Percentiles rank a stretch among this genome's conserved stretches.
Conservation (phyloP, 1,140 invertebrate genomes). For the Drosophila mauritiana region DNA sequence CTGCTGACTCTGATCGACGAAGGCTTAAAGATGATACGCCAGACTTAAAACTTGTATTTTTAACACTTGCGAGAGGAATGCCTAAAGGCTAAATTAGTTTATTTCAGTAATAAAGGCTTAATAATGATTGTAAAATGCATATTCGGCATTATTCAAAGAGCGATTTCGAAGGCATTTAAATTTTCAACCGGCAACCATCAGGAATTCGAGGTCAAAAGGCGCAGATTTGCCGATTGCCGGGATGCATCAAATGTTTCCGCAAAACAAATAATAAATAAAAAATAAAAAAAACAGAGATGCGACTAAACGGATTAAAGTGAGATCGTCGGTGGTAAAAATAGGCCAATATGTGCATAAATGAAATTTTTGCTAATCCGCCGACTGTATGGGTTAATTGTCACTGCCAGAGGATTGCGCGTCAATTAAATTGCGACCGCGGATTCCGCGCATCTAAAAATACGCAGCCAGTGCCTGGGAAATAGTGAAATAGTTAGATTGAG, state of each 20-base stretch:
- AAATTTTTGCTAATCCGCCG: conserved; percentile 20
- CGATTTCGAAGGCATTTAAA: no score
- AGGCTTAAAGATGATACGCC: background rate
- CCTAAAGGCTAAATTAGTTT: no score
- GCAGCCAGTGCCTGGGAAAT: background rate
- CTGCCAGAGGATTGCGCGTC: conserved; percentile 14
- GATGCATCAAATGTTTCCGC: background rate
- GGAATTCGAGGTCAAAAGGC: conserved; percentile 1
- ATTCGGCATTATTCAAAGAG: no score
- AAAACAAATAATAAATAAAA: background rate
- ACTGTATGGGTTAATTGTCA: conserved; percentile 30
- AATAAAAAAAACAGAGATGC: background rate
- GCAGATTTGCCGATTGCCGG: background rate
- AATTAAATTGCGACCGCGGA: conserved; percentile 29
- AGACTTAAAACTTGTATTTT: background rate
- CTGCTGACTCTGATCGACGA: conserved; percentile 28
- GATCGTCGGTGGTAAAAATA: conserved; percentile 29
- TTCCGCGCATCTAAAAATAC: conserved; percentile 26
- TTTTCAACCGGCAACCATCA: no score
- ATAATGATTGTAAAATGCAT: no score
- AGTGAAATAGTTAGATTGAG: conserved; percentile 8
- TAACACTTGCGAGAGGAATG: background rate
- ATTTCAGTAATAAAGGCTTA: no score
- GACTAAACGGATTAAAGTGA: conserved; percentile 34
- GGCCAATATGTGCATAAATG: conserved; percentile 41